These are phyloP conservation scores for Lepilemur ruficaudatus DNA, from an alignment of 2,797 vertebrate species.

Conservation along the genomic window DNA sequence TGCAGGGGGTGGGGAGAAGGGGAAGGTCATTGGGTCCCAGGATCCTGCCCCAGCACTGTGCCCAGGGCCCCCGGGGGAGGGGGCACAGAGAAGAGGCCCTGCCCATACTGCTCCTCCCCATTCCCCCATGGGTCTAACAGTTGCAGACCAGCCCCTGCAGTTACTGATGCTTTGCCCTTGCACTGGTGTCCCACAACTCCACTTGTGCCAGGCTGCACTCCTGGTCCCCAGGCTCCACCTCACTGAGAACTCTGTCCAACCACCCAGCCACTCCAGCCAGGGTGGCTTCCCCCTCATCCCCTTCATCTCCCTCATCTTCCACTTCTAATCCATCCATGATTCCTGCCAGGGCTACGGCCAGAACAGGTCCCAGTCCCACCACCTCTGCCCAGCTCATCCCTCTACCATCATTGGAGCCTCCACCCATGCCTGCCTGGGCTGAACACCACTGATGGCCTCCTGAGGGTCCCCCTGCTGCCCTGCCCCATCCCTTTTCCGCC, in stretches of 20 bases:
- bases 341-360: not conserved
- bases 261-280: not conserved
- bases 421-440: not conserved
- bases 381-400: not conserved
- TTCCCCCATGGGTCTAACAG: not conserved
- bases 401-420: not conserved
- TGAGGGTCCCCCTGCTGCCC: not conserved
- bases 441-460: not conserved
- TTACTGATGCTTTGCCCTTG: not conserved
- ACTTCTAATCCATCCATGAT: not conserved
- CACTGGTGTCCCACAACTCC: not conserved
- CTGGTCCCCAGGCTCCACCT: not conserved
- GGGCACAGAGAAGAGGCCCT: not conserved
- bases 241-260: not conserved
- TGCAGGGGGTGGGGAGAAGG: conserved; percentile 65
- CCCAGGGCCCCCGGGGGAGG: not conserved
- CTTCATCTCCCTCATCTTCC: not conserved
- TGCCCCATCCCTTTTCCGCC: not conserved
- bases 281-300: not conserved
- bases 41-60: not conserved
- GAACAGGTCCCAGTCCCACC: not conserved
- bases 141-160: not conserved
- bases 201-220: not conserved
- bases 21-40: not conserved
- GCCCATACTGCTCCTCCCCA: accelerated